Evolutionary conservation across 2,113 vertebrate species (phyloP), one percentile per base, ranked within the genome.

Genomic region (Todiramphus chloris): DNA sequence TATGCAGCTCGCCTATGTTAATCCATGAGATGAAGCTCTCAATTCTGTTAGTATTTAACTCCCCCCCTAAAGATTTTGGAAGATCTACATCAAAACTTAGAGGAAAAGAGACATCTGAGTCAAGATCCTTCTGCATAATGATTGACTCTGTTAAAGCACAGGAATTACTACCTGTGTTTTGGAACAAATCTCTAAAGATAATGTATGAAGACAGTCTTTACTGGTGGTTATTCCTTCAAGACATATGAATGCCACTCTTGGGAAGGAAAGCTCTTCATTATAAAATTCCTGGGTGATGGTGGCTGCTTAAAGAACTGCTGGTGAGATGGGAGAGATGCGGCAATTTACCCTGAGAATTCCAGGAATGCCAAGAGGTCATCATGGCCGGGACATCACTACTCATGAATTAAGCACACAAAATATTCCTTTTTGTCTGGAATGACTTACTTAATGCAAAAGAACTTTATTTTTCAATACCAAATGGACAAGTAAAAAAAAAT

Each of bases 1-100:
- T 5, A 15, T 8, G 1, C 1, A 39, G 24, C 39, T 83, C 16
- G 7, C 37, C 63, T 8, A 4, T 0, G 0, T 5, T 31, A 7
- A 13, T 43, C 19, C 2, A 3, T 9, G 13, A 50, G 37, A 17
- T 39, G 6, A 37, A 44, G 8, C 1, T 51, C 30, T 59, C 17
- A 6, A 13, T 62, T 41, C 13, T 79, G 1, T 9, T 25, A 3
- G 2, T n/a, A 41, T 43, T 55, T 48, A 23, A 37, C 7, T 37
- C 37, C 37, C 37, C 68, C 63, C 58, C 25, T 30, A 13, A 33
- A 80, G 74, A 23, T 67, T 83, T 46, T 50, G 41, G 39, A 60
- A 78, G 6, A 13, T 64, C 73, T 51, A 8, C 9, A 33, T 21
- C 17, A 72, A 91, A 72, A 85, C 23, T 6, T 13, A 41, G 7